Conservation (phyloP, 1,140 invertebrate species). For the Sitodiplosis mosellana region DNA sequence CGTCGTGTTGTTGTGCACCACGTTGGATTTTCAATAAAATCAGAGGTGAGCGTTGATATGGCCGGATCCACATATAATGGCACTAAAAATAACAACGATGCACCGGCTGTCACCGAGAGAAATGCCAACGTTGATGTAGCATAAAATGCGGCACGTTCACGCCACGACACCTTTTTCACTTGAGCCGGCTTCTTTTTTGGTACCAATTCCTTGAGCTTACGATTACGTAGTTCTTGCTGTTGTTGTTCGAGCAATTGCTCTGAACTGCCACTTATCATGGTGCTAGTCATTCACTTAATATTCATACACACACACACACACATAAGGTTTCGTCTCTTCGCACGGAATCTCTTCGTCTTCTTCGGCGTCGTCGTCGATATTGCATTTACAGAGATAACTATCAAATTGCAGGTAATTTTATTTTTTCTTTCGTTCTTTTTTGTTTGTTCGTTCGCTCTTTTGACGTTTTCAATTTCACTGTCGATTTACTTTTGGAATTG, state of each 20-base stretch:
- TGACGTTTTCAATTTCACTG: too few relatives aligned
- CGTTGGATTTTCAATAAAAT: constrained; percentile 61
- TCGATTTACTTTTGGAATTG: too few relatives aligned
- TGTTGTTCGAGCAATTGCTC: constrained; percentile 60
- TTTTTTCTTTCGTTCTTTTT: too few relatives aligned
- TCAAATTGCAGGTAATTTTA: too few relatives aligned
- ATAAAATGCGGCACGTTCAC: constrained; percentile 58
- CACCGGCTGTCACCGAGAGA: constrained; percentile 58
- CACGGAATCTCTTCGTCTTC: too few relatives aligned
- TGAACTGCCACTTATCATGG: constrained; percentile 66
- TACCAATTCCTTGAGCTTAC: constrained; percentile 46
- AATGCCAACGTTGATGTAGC: constrained; percentile 58
- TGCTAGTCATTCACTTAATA: constrained; percentile 5
- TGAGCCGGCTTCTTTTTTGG: constrained; percentile 32
- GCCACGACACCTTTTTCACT: constrained; percentile 42
- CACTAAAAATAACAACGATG: constrained; percentile 66
- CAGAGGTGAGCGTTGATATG: constrained; percentile 67
- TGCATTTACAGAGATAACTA: too few relatives aligned
- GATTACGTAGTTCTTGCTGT: constrained; percentile 47
- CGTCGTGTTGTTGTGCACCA: constrained; percentile 53
- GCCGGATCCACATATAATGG: constrained; percentile 77
- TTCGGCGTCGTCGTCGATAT: too few relatives aligned
- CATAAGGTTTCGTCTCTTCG: too few relatives aligned
- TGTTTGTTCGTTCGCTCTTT: too few relatives aligned
- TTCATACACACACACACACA: too few relatives aligned